Evolutionary conservation across 2,113 vertebrate species (phyloP).

Genomic region (Lamprotornis superbus): DNA sequence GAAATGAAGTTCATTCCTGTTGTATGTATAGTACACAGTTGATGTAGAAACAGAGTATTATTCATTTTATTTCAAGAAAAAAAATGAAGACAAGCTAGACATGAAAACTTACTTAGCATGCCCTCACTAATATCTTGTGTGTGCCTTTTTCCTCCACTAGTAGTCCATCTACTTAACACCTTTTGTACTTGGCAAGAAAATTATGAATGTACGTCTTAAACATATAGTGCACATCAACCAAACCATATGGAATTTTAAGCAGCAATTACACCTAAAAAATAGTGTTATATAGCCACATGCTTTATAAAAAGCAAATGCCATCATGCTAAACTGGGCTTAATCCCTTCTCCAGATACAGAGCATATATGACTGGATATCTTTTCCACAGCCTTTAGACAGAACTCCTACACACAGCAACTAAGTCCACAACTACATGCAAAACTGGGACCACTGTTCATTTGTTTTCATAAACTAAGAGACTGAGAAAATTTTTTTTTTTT

Average conservation of each 20-base stretch:
- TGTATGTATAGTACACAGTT: not conserved
- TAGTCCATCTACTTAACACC: conserved; percentile 1
- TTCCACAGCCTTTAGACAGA: not conserved
- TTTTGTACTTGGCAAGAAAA: conserved; percentile 29
- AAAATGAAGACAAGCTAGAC: not conserved
- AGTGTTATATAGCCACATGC: not conserved
- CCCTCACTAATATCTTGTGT: not conserved
- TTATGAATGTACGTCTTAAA: not conserved
- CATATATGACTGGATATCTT: not conserved
- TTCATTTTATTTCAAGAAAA: not conserved
- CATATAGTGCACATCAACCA: conserved; percentile 22
- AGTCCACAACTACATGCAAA: not conserved
- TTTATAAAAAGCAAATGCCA: conserved; percentile 41
- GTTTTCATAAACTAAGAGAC: not conserved
- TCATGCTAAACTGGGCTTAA: not conserved
- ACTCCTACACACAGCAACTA: not conserved
- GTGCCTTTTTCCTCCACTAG: not conserved
- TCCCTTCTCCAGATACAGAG: conserved; percentile 20
- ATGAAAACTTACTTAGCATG: not conserved
- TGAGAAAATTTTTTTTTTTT: not conserved
- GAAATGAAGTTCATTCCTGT: not conserved
- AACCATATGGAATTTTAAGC: conserved; percentile 41
- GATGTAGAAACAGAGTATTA: not conserved
- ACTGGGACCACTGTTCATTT: not conserved
- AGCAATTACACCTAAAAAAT: conserved; percentile 5